These are phyloP conservation scores for Marcusenius ussheri DNA, from an alignment of 2,113 vertebrate species.

Conservation along the genomic window DNA sequence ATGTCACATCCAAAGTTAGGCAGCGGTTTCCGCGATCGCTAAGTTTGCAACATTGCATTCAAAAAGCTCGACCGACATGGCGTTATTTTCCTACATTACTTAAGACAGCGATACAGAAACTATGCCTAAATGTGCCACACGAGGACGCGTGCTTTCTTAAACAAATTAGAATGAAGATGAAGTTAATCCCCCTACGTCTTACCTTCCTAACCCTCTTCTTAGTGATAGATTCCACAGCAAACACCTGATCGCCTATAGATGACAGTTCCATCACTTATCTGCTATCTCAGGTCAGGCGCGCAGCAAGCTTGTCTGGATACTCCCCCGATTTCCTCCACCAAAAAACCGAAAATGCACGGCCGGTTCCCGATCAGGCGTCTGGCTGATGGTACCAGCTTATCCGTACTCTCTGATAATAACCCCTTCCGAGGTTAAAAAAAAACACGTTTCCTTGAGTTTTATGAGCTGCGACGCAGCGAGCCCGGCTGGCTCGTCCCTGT, in stretches of 20 bases:
- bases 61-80: neutral
- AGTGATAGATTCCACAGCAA: slow-evolving; percentile 86
- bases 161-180: neutral
- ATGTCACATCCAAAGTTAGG: neutral
- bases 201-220: slow-evolving; percentile 95
- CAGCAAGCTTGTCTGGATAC: slow-evolving; percentile 10
- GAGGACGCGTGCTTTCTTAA: neutral
- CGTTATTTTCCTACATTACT: slow-evolving; percentile 1
- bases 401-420: neutral
- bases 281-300: slow-evolving; percentile 29
- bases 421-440: slow-evolving; percentile 30
- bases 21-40: neutral
- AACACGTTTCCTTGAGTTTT: slow-evolving; percentile 55
- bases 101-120: neutral
- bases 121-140: neutral
- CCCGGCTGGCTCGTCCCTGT: slow-evolving; percentile 49
- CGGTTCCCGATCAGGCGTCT: slow-evolving; percentile 1
- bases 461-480: slow-evolving; percentile 74
- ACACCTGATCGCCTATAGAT: slow-evolving; percentile 95
- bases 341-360: slow-evolving; percentile 25
- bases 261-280: slow-evolving; percentile 84
- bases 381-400: neutral
- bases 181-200: slow-evolving; percentile 21
- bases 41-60: neutral
- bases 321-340: neutral